Evolutionary conservation across 2,797 vertebrate species (phyloP), one percentile per base, ranked within the genome.

Genomic region (Denticeps clupeoides): DNA sequence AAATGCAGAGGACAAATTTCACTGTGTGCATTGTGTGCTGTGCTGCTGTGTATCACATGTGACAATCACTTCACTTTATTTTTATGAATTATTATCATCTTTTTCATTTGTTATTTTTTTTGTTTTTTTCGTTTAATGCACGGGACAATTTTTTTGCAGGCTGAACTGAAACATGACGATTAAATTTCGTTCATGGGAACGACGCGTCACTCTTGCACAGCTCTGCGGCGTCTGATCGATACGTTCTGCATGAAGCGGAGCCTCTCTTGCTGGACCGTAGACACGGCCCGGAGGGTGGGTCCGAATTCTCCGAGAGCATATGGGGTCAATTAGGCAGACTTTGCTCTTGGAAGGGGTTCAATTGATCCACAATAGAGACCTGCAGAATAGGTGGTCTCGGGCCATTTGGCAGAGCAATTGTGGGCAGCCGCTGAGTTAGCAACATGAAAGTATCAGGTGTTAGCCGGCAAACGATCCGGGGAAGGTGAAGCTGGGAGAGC

Each of bases 401-500:
- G 75, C 76, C 76, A 80, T 81, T 83, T 82, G 80, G 78, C 75
- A 67, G 64, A 63, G 69, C 62, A 73, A 74, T 72, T 64, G 71
- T 68, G 74, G 68, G 75, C 74, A 70, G 70, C 61, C 70, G 53
- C 48, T 6, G 49, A 71, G 73, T 70, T 60, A 72, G 71, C 41
- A 53, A 73, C 76, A 70, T 72, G 68, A 77, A 77, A 57, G 73
- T 78, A 79, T 83, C 81, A 82, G 79, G 75, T 82, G 75, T 80
- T 82, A 64, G 72, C 70, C 69, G 73, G 76, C 72, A 80, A 83
- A 80, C 77, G 75, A 82, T 74, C 72, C 73, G 60, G 60, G 65
- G 62, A 69, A 77, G 73, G 74, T 78, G 69, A 70, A 68, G 68
- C 75, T 51, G 64, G 53, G 58, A 46, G 15, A 66, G 61, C 70